A percentile compares a stretch with the other conserved stretches of the same genome.
Evolutionary conservation across 2,113 vertebrate species (phyloP).

Genomic region (Theristicus caerulescens): DNA sequence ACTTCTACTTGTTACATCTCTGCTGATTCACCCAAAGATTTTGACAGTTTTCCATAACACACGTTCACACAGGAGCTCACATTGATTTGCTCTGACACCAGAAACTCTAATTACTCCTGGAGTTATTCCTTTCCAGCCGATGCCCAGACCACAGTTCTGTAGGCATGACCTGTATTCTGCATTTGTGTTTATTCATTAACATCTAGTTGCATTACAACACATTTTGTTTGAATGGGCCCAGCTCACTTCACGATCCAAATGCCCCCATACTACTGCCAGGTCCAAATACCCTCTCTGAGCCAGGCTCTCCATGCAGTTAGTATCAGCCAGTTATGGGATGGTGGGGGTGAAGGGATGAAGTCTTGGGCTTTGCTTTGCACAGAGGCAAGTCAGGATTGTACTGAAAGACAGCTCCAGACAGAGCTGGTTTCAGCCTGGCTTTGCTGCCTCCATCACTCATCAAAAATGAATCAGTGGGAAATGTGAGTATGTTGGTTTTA

Average conservation of each 20-base stretch:
- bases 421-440: neutral
- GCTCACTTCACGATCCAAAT: neutral
- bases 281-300: neutral
- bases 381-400: neutral
- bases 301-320: neutral
- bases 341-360: neutral
- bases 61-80: neutral
- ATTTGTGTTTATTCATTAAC: neutral
- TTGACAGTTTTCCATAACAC: neutral
- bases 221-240: neutral
- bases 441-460: neutral
- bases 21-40: neutral
- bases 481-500: neutral
- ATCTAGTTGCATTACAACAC: neutral
- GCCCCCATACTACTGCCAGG: neutral
- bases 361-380: neutral
- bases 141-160: neutral
- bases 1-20: neutral
- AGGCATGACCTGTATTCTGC: neutral
- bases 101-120: neutral
- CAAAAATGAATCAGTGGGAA: neutral
- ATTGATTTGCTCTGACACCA: neutral
- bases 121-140: neutral
- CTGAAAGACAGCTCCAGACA: neutral
- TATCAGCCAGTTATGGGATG: neutral